Conservation (phyloP, 1,140 invertebrate genomes). For the Hydropsyche tenuis region DNA sequence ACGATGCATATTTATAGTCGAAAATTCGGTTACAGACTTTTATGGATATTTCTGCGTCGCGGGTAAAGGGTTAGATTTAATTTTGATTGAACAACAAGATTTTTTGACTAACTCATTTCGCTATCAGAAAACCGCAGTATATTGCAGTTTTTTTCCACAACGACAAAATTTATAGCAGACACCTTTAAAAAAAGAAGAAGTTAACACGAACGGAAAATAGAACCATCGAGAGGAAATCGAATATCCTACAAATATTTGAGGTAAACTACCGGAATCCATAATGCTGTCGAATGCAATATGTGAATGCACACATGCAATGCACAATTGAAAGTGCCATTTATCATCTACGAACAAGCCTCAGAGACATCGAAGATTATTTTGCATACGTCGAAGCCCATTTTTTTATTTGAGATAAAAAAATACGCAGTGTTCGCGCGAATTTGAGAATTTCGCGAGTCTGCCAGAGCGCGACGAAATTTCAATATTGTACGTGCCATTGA, state of each 20-base stretch:
- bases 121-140: no score
- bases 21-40: no score
- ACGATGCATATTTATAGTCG: no score
- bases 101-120: no score
- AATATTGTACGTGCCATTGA: slow-evolving; percentile 4
- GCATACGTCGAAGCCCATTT: background rate
- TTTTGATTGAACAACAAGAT: no score
- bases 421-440: no score
- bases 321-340: slow-evolving; percentile 16
- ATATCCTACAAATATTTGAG: slow-evolving; percentile 16
- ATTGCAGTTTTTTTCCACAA: no score
- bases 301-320: background rate
- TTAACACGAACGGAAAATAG: background rate
- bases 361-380: background rate
- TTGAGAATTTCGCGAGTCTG: background rate
- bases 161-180: no score
- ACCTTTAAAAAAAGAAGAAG: no score
- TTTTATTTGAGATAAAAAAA: background rate
- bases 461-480: background rate
- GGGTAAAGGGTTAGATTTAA: no score
- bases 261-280: background rate
- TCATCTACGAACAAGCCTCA: background rate
- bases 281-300: background rate
- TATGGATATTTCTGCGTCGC: no score
- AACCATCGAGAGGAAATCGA: slow-evolving; percentile 10